Conservation (phyloP, 2,797 vertebrate species). For the Hypotaenidia okinawae region DNA sequence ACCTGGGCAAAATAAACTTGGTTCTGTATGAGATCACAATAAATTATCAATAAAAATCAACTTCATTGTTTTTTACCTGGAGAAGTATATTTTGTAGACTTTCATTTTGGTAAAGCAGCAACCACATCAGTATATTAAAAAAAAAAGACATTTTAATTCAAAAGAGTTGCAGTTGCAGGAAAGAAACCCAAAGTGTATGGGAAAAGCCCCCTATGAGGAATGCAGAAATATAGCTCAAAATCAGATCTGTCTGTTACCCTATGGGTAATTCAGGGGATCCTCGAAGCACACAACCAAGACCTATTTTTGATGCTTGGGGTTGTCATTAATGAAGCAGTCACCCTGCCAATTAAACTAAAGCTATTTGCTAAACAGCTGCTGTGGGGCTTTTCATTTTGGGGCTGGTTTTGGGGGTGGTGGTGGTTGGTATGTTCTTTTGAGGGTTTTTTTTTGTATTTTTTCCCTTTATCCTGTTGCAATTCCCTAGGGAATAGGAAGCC, state of each 20-base stretch:
- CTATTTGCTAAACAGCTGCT: neutral
- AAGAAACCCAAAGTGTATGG: neutral
- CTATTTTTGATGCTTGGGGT: neutral
- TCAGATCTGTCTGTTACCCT: neutral
- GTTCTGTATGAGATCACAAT: neutral
- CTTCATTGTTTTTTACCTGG: neutral
- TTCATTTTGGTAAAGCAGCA: neutral
- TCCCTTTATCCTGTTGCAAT: accelerated
- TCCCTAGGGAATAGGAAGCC: neutral
- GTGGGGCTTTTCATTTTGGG: no score
- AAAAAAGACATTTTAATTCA: neutral
- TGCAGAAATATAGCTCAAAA: neutral
- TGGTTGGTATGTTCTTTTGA: no score
- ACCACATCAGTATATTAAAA: neutral
- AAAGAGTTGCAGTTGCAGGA: neutral
- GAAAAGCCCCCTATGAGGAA: neutral
- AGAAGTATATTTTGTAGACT: neutral
- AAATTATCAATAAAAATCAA: neutral
- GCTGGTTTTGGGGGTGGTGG: no score
- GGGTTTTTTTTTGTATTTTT: neutral
- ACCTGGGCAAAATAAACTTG: neutral
- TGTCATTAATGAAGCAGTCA: neutral
- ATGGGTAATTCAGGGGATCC: neutral
- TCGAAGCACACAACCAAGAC: neutral
- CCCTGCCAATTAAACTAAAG: neutral